A percentile compares a stretch with the other conserved stretches of the same genome.
Evolutionary conservation across 2,797 vertebrate genomes (phyloP).

Genomic region (Phaenicophaeus curvirostris): DNA sequence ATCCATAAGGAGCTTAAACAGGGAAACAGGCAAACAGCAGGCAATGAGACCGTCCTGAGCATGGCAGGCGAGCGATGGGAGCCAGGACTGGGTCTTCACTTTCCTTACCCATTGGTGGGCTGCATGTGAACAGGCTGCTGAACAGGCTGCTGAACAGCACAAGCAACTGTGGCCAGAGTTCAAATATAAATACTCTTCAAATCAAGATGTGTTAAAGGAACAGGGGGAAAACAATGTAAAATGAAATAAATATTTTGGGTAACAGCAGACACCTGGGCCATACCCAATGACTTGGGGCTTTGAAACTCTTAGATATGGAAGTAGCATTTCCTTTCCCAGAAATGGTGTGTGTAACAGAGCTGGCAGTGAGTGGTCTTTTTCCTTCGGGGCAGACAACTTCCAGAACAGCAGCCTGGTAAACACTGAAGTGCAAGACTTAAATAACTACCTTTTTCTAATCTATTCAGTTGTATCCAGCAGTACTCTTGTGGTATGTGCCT

Average conservation of each 20-base stretch:
- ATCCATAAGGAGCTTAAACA: background rate
- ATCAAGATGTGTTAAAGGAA: background rate
- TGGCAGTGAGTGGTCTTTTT: background rate
- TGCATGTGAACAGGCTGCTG: too few relatives aligned
- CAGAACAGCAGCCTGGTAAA: background rate
- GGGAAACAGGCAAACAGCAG: background rate
- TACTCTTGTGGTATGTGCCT: background rate
- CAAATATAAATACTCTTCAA: background rate
- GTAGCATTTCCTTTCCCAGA: background rate
- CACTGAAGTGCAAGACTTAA: background rate
- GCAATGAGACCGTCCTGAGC: background rate
- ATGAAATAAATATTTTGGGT: background rate
- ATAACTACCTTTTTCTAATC: background rate
- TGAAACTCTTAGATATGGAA: background rate
- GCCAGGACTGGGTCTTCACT: background rate
- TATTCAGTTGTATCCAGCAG: background rate
- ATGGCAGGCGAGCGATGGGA: fast-evolving
- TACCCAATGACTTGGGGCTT: background rate
- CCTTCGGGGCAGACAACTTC: background rate
- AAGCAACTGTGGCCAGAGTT: background rate
- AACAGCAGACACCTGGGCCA: background rate
- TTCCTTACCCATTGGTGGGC: background rate
- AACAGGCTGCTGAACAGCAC: background rate
- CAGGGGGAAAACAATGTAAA: background rate
- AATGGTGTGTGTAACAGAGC: background rate